phyloP scores from a whole-genome alignment of 2,888 invertebrate genomes.

The Dynastes grantii region DNA sequence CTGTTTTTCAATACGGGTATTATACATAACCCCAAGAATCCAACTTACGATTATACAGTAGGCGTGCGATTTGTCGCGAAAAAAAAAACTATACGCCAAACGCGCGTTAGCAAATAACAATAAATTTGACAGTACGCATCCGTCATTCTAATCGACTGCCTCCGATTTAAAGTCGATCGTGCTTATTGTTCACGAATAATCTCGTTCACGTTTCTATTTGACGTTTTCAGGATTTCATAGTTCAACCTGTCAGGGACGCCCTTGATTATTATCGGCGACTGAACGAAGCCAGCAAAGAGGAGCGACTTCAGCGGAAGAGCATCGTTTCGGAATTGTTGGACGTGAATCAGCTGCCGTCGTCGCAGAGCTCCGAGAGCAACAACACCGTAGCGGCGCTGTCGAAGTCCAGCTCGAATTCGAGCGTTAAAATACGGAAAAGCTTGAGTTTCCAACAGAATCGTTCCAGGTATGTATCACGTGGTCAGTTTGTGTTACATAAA shows the following conservation, averaged over 20 bases:
- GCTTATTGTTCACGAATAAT: background rate
- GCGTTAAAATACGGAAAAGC: slow-evolving; percentile 74
- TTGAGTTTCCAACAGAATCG: slow-evolving; percentile 69
- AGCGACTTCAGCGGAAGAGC: slow-evolving; percentile 75
- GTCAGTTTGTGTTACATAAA: no score
- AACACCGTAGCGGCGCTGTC: slow-evolving; percentile 62
- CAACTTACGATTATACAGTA: background rate
- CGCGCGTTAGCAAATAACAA: slow-evolving; percentile 15
- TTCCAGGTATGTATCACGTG: slow-evolving; percentile 63
- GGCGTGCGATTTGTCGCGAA: background rate
- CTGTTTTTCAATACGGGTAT: no score
- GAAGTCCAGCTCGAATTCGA: slow-evolving; percentile 72
- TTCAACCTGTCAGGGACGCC: slow-evolving; percentile 76
- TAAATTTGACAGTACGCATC: slow-evolving; percentile 39
- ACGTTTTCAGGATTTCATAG: slow-evolving; percentile 74
- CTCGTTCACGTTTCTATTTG: background rate
- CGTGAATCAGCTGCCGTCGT: slow-evolving; percentile 66
- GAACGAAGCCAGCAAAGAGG: slow-evolving; percentile 77
- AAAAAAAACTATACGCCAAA: slow-evolving; percentile 1
- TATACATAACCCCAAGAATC: no score
- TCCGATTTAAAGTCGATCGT: background rate
- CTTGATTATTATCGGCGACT: slow-evolving; percentile 76
- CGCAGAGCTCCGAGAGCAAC: slow-evolving; percentile 70
- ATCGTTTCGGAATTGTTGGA: slow-evolving; percentile 69
- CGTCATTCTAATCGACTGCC: slow-evolving; percentile 5